A percentile compares a stretch with the other conserved stretches of the same genome.
phyloP scores from a whole-genome alignment of 2,113 vertebrate genomes.

The Callorhinus ursinus region DNA sequence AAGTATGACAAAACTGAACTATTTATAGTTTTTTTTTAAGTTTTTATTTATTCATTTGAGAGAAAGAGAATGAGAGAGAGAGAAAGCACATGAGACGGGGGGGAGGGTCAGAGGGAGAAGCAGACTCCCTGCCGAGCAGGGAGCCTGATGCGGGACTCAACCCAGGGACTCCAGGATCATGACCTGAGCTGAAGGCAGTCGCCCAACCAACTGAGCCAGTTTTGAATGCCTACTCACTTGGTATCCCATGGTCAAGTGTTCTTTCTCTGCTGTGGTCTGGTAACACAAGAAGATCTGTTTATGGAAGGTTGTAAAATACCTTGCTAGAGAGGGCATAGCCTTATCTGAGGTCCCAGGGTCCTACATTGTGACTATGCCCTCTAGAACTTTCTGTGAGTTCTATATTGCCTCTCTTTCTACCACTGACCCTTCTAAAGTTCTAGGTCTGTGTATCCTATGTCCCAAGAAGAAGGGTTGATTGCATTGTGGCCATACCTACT shows the following conservation, averaged over 20 bases:
- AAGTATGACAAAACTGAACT: background rate
- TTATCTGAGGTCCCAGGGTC: background rate
- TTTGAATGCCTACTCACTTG: background rate
- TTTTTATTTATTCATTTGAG: too few species aligned
- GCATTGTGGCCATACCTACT: background rate
- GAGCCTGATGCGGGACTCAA: too few species aligned
- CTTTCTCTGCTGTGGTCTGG: background rate
- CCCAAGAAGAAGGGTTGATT: background rate
- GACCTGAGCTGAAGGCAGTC: too few species aligned
- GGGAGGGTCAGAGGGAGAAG: too few species aligned
- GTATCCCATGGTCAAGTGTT: background rate
- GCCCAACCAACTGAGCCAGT: too few species aligned
- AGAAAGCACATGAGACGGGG: too few species aligned
- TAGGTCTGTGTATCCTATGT: background rate
- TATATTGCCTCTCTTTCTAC: background rate
- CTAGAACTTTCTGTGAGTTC: background rate
- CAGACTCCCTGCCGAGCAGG: too few species aligned
- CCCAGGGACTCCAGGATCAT: too few species aligned
- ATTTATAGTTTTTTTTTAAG: too few species aligned
- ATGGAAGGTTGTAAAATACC: background rate
- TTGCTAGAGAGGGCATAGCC: background rate
- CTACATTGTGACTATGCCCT: background rate
- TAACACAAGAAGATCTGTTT: background rate
- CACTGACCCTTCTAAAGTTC: too few species aligned
- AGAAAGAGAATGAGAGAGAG: too few species aligned